phyloP scores from a whole-genome alignment of 2,888 invertebrate species.

The Daptonema setosum region DNA sequence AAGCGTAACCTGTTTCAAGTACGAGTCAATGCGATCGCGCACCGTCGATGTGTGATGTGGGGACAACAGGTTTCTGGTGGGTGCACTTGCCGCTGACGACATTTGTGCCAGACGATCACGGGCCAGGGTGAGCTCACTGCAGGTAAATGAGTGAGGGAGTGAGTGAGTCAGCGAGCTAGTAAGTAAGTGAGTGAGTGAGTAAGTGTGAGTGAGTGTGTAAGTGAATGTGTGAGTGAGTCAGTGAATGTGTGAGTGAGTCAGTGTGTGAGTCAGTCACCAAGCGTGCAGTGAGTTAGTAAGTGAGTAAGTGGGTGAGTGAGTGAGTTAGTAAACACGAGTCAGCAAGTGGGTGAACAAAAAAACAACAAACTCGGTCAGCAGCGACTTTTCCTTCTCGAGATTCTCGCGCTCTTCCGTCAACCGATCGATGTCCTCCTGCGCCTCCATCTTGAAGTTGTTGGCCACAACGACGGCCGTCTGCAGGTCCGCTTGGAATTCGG shows the following conservation, averaged over 20 bases:
- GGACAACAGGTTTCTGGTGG: background rate
- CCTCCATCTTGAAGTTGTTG: slow-evolving; percentile 86
- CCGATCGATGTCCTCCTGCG: slow-evolving; percentile 51
- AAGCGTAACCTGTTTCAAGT: background rate
- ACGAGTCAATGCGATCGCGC: background rate
- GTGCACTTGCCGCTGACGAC: background rate
- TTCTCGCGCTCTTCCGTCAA: background rate
- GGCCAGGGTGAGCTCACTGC: background rate
- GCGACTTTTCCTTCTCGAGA: background rate
- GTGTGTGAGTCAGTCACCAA: too few relatives aligned
- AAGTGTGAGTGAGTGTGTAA: too few relatives aligned
- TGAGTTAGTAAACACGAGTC: too few relatives aligned
- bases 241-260: too few relatives aligned
- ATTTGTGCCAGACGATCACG: background rate
- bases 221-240: too few relatives aligned
- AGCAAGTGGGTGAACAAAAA: background rate
- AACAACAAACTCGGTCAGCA: background rate
- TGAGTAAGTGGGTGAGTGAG: too few relatives aligned
- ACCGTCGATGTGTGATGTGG: background rate
- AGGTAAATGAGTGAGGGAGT: too few relatives aligned
- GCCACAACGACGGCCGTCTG: slow-evolving; percentile 77
- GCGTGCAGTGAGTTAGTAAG: too few relatives aligned
- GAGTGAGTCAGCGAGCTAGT: too few relatives aligned
- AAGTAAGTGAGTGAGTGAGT: too few relatives aligned
- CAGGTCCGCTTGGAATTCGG: slow-evolving; percentile 22